phyloP scores from a whole-genome alignment of 2,113 vertebrate species.

The Sinocyclocheilus rhinocerous region DNA sequence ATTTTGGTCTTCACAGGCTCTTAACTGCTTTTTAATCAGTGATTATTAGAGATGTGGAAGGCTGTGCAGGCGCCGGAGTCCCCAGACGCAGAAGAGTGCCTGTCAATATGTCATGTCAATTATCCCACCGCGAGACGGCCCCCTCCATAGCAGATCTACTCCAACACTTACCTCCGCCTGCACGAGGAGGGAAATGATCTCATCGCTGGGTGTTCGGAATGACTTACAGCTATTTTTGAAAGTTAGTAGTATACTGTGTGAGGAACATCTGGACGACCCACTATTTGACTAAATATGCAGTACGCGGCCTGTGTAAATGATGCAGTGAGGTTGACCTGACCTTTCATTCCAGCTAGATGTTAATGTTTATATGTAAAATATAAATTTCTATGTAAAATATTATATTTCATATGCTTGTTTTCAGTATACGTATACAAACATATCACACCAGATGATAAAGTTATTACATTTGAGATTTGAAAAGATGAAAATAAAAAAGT shows the following conservation, averaged over 20 bases:
- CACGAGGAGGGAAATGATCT: slow-evolving; percentile 10
- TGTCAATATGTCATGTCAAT: slow-evolving; percentile 83
- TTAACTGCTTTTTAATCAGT: slow-evolving; percentile 94
- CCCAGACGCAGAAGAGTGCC: slow-evolving; percentile 75
- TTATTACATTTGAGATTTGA: neutral
- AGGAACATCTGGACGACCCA: neutral
- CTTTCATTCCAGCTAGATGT: neutral
- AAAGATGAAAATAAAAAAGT: neutral
- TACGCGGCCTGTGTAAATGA: neutral
- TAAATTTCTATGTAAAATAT: neutral
- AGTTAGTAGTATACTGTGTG: neutral
- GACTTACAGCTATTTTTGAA: slow-evolving; percentile 4
- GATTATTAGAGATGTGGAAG: slow-evolving; percentile 84
- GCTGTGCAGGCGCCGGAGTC: slow-evolving; percentile 67
- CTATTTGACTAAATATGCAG: neutral
- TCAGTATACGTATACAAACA: neutral
- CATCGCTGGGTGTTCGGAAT: neutral
- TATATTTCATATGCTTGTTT: neutral
- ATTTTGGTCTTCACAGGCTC: slow-evolving; percentile 87
- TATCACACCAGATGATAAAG: neutral
- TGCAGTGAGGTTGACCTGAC: neutral
- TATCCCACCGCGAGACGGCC: slow-evolving; percentile 56
- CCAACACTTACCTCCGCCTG: neutral
- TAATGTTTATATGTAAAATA: neutral
- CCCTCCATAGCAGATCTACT: slow-evolving; percentile 28